These are phyloP conservation scores for Crax fasciolata DNA, from an alignment of 2,797 vertebrate species.

Conservation along the genomic window DNA sequence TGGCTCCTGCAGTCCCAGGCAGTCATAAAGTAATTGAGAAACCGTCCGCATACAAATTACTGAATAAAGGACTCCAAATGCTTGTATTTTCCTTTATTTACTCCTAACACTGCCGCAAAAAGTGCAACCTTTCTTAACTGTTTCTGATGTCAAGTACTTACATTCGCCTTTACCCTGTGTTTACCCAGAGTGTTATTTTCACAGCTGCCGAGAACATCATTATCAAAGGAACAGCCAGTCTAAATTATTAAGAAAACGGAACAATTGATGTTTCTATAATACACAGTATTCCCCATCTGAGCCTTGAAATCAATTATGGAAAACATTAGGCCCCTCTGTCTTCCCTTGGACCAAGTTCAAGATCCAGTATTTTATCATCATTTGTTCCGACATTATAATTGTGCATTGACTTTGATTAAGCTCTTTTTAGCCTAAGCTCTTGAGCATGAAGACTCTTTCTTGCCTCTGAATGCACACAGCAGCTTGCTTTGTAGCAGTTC, in stretches of 20 bases:
- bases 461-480: neutral
- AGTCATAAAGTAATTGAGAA: neutral
- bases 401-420: conserved; percentile 53
- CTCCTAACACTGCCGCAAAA: neutral
- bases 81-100: conserved; percentile 10
- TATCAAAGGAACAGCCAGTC: conserved; percentile 36
- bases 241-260: conserved; percentile 49
- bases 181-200: conserved; percentile 23
- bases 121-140: neutral
- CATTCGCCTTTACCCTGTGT: neutral
- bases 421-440: conserved; percentile 7
- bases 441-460: neutral
- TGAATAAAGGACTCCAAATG: neutral
- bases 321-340: conserved; percentile 49
- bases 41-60: neutral
- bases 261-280: conserved; percentile 69
- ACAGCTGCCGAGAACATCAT: conserved; percentile 22
- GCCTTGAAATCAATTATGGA: conserved; percentile 71
- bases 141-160: conserved; percentile 5
- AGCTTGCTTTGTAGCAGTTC: neutral
- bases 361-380: conserved; percentile 35
- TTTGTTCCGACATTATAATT: conserved; percentile 48
- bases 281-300: conserved; percentile 54
- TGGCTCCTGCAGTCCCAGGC: neutral
- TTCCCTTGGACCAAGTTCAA: conserved; percentile 63